A percentile compares a stretch with the other conserved stretches of the same genome.
phyloP scores from a whole-genome alignment of 2,888 invertebrate species.

The Aphidius colemani region DNA sequence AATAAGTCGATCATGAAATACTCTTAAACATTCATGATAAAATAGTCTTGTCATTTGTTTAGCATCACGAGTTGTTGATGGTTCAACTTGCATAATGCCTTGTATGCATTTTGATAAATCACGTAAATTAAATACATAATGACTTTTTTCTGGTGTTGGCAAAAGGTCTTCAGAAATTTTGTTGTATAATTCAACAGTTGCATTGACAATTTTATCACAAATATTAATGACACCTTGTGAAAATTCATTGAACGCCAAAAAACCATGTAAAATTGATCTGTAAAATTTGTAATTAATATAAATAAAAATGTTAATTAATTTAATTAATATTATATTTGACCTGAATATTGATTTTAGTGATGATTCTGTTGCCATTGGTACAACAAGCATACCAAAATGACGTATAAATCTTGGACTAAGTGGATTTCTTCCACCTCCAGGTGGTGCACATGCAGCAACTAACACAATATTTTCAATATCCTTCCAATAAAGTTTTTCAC shows the following conservation, averaged over 20 bases:
- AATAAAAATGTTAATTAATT: not conserved
- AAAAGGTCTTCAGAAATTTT: constrained; percentile 68
- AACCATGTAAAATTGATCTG: constrained; percentile 74
- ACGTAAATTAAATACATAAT: constrained; percentile 86
- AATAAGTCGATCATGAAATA: constrained; percentile 82
- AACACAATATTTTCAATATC: constrained; percentile 80
- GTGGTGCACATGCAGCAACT: constrained; percentile 83
- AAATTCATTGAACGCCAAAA: constrained; percentile 73
- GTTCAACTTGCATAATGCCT: constrained; percentile 78
- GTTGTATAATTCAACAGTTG: constrained; percentile 75
- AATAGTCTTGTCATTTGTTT: constrained; percentile 76
- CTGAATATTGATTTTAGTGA: constrained; percentile 80
- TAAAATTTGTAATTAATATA: constrained; percentile 26
- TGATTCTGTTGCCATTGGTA: constrained; percentile 79
- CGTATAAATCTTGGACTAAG: constrained; percentile 83
- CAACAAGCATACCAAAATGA: constrained; percentile 85
- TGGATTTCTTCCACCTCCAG: constrained; percentile 82
- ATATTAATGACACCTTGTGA: constrained; percentile 70
- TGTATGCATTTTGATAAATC: constrained; percentile 84
- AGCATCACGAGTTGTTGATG: constrained; percentile 77
- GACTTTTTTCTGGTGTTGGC: constrained; percentile 87
- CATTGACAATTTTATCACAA: constrained; percentile 62
- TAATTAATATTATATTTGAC: constrained; percentile 34
- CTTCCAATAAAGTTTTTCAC: constrained; percentile 77
- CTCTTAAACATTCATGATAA: constrained; percentile 85